A percentile compares a stretch with the other conserved stretches of the same genome.
These are phyloP conservation scores for Blastobasis lacticolella DNA, from an alignment of 2,888 invertebrate genomes.

Conservation along the genomic window DNA sequence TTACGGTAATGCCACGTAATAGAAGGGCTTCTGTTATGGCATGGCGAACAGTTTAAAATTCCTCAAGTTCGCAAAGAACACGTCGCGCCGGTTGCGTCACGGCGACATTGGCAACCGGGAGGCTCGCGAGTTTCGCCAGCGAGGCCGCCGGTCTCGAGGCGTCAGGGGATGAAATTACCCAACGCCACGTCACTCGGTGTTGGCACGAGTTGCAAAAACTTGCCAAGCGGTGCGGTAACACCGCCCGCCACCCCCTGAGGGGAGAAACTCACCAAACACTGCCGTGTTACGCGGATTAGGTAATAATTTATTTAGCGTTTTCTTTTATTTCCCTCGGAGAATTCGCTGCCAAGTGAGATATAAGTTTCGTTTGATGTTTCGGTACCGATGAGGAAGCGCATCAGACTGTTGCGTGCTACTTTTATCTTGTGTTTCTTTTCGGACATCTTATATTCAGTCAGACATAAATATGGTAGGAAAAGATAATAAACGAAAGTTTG, in stretches of 20 bases:
- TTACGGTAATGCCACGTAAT: too few relatives aligned
- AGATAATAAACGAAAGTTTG: too few relatives aligned
- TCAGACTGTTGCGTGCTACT: neutral
- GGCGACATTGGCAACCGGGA: too few relatives aligned
- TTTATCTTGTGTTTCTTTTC: too few relatives aligned
- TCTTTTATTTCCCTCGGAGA: slow-evolving; percentile 20
- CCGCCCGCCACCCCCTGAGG: slow-evolving; percentile 21
- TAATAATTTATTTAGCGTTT: slow-evolving; percentile 47
- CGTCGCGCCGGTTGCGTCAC: too few relatives aligned
- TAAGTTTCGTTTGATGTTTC: neutral
- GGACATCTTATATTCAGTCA: neutral
- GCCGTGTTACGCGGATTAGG: slow-evolving; percentile 45
- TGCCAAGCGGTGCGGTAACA: slow-evolving; percentile 34
- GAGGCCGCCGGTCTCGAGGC: neutral
- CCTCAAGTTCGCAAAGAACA: too few relatives aligned
- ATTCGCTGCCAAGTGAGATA: neutral
- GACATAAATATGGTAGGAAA: neutral
- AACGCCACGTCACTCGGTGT: slow-evolving; percentile 31
- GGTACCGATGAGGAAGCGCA: neutral
- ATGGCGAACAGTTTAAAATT: too few relatives aligned
- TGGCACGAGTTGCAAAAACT: slow-evolving; percentile 41
- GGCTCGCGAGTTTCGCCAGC: slow-evolving; percentile 4
- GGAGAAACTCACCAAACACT: slow-evolving; percentile 36
- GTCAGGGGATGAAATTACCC: slow-evolving; percentile 20
- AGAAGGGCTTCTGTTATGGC: too few relatives aligned